These are phyloP conservation scores for Cheiracanthium punctorium DNA, from an alignment of 2,888 invertebrate species.

Conservation along the genomic window DNA sequence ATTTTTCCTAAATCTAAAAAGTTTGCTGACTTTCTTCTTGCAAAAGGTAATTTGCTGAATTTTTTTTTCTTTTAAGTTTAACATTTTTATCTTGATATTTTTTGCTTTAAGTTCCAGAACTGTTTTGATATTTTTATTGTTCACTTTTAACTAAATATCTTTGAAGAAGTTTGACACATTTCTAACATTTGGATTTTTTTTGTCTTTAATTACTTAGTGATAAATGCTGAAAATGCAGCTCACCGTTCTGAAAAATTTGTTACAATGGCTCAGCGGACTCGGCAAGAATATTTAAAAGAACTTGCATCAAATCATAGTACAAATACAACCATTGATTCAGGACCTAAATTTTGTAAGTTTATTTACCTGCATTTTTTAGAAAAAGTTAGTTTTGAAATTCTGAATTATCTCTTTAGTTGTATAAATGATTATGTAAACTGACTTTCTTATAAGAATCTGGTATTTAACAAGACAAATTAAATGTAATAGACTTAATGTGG, in stretches of 20 bases:
- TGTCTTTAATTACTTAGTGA: slow-evolving; percentile 81
- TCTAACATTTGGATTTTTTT: background rate
- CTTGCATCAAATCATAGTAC: slow-evolving; percentile 89
- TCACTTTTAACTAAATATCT: background rate
- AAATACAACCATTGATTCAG: slow-evolving; percentile 86
- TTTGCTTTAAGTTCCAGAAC: too few relatives aligned
- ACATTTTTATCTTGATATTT: too few relatives aligned
- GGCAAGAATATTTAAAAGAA: slow-evolving; percentile 96
- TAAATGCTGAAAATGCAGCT: slow-evolving; percentile 97
- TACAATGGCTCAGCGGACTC: slow-evolving; percentile 95
- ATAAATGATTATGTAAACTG: too few relatives aligned
- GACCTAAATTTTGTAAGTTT: slow-evolving; percentile 89
- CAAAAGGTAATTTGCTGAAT: slow-evolving; percentile 82
- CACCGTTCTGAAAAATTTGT: slow-evolving; percentile 97
- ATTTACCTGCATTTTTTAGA: background rate
- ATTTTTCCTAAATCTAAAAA: slow-evolving; percentile 91
- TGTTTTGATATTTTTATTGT: slow-evolving; percentile 1
- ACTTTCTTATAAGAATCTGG: too few relatives aligned
- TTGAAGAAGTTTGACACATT: background rate
- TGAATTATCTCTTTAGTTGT: background rate
- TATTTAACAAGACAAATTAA: too few relatives aligned
- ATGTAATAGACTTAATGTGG: too few relatives aligned
- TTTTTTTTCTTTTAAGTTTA: background rate
- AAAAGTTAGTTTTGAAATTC: background rate
- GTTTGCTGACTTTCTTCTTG: slow-evolving; percentile 95